Base-by-base conservation (phyloP, 1,140 invertebrate genomes). In the Neelides sp. region DNA sequence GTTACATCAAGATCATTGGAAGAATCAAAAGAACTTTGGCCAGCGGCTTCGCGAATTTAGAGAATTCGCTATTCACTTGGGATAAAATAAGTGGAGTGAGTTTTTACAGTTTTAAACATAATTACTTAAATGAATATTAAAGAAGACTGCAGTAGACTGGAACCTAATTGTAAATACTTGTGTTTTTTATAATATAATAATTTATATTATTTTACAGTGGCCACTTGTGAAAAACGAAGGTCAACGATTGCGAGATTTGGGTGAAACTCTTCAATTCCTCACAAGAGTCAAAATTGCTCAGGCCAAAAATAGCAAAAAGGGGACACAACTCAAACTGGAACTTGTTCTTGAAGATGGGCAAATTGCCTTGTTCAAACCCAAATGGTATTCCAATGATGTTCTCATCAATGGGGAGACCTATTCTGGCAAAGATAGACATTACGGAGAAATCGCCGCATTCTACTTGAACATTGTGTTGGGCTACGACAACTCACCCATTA, bases 381-480 rank as follows among this genome's bases (percentile, higher is more conserved):
- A 83, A 65, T 87, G 89, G 75, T 94, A 91, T 68, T 64, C 74
- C 5, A 71, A 82, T 62, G 75, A 79, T 50, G 72, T 80, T 62
- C 65, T 91, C 4, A 78, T 94, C 40, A 71, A 77, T 32, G 55
- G 89, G 85, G 71, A 75, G 30, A 83, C 90, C 8, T 92, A 91
- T 72, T 76, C 77, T 39, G 91, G 91, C 15, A 85, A 83, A 66
- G 91, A 96, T 67, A 71, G 90, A 10, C 87, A 93, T 64, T 85
- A 85, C 68, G 87, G 85, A n/a, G 91, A 96, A 75, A 81, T 94
- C n/a, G 80, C 85, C 59, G 83, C 83, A n/a, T 94, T 93, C 70
- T 87, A 92, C 69, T 71, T 94, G 51, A 82, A 81, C 40, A 78
- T 81, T 45, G 68, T 92, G 19, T 66, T 95, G 15, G 79, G 81